phyloP scores from a whole-genome alignment of 2,113 vertebrate species.

The Xerus inauris region DNA sequence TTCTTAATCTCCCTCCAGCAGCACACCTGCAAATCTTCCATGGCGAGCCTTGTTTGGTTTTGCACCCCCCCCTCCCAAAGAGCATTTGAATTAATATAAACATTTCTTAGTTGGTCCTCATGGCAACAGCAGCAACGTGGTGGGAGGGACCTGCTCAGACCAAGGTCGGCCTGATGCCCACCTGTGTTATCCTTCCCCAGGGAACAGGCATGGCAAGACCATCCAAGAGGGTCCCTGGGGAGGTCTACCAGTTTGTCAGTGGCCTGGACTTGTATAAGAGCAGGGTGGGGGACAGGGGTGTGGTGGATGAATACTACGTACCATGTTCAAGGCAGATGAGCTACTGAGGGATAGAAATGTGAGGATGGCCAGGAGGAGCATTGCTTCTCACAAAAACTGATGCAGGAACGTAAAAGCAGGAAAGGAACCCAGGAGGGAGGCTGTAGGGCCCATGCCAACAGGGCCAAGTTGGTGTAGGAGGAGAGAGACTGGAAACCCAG shows the following conservation, averaged over 20 bases:
- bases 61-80: neutral
- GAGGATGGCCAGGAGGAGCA: neutral
- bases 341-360: neutral
- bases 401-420: neutral
- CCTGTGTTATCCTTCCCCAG: neutral
- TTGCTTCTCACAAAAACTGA: neutral
- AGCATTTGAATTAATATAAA: constrained; percentile 42
- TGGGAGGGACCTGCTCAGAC: neutral
- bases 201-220: neutral
- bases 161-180: neutral
- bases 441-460: fast-evolving
- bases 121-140: neutral
- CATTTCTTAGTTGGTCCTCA: constrained; percentile 36
- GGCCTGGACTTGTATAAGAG: neutral
- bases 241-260: neutral
- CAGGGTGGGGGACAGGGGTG: neutral
- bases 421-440: neutral
- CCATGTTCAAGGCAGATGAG: neutral
- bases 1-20: neutral
- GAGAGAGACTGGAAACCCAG: neutral
- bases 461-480: neutral
- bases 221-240: neutral
- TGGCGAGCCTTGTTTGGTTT: neutral
- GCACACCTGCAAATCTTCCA: constrained; percentile 46
- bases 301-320: neutral